Percentiles rank a stretch among this genome's conserved stretches.
Evolutionary conservation across 1,140 invertebrate species (phyloP).

Genomic region (Brachionus sp.): DNA sequence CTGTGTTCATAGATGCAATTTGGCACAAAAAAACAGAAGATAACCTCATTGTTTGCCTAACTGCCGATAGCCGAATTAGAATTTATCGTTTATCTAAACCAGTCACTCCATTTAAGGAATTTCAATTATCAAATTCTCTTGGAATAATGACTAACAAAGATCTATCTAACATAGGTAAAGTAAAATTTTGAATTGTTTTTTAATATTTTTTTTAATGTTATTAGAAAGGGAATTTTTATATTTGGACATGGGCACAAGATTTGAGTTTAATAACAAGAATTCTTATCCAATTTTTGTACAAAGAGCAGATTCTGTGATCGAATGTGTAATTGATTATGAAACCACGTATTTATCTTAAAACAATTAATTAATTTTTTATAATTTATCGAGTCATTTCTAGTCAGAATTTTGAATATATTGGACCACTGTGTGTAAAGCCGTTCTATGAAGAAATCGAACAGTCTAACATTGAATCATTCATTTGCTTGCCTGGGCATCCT

Average conservation of each 20-base stretch:
- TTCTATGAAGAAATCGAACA: neutral
- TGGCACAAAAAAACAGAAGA: conserved; percentile 7
- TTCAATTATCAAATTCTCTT: neutral
- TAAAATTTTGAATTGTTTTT: neutral
- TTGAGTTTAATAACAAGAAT: conserved; percentile 6
- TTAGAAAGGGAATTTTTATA: neutral
- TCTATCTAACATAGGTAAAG: neutral
- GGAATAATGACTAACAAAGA: neutral
- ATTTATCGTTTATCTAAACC: neutral
- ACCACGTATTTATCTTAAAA: neutral
- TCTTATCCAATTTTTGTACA: conserved; percentile 1
- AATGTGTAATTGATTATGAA: neutral
- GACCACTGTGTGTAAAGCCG: neutral
- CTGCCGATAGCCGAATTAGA: neutral
- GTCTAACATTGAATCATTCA: neutral
- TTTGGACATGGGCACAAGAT: neutral
- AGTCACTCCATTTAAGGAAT: neutral
- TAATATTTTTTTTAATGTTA: neutral
- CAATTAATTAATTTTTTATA: neutral
- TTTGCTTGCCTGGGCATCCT: neutral
- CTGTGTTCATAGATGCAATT: neutral
- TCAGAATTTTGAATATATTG: conserved; percentile 5
- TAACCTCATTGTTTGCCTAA: neutral
- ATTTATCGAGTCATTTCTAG: neutral
- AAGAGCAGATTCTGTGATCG: neutral